Percentiles rank a stretch among this genome's conserved stretches.
phyloP scores from a whole-genome alignment of 2,888 invertebrate species.

The Polylopha cassiicola region DNA sequence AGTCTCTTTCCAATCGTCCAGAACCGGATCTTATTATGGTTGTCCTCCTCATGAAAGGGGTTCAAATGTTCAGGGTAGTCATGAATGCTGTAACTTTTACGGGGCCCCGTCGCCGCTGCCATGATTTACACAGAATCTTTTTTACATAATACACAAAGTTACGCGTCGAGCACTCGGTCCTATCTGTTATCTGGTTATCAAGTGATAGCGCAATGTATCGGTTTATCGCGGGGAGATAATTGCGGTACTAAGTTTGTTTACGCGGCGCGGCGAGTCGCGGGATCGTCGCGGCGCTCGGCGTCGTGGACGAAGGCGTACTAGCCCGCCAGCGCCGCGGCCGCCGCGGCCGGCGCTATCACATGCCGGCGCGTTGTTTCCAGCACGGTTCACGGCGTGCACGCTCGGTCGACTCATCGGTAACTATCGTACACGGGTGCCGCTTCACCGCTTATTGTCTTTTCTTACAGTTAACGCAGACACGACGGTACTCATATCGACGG shows the following conservation, averaged over 20 bases:
- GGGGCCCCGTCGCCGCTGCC: slow-evolving; percentile 61
- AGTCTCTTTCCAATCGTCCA: slow-evolving; percentile 77
- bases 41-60: slow-evolving; percentile 83
- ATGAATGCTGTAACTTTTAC: slow-evolving; percentile 77
- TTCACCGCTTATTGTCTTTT: too few relatives aligned
- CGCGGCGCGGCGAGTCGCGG: slow-evolving; percentile 30
- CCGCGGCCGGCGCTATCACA: slow-evolving; percentile 28
- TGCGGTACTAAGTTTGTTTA: slow-evolving; percentile 59
- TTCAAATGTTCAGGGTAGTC: slow-evolving; percentile 87
- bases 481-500: too few relatives aligned
- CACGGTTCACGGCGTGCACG: slow-evolving; percentile 5
- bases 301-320: slow-evolving; percentile 55
- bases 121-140: slow-evolving; percentile 49
- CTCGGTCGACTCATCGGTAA: background rate
- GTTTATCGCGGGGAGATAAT: slow-evolving; percentile 69
- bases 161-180: slow-evolving; percentile 59
- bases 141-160: slow-evolving; percentile 68
- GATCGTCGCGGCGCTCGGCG: slow-evolving; percentile 42
- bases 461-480: too few relatives aligned
- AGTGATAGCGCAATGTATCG: slow-evolving; percentile 58
- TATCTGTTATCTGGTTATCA: slow-evolving; percentile 72
- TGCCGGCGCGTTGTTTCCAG: slow-evolving; percentile 16
- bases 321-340: slow-evolving; percentile 23
- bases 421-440: background rate
- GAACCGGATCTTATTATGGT: slow-evolving; percentile 79